A percentile compares a stretch with the other conserved stretches of the same genome.
Evolutionary conservation across 2,797 vertebrate species (phyloP).

Genomic region (Malacoraja senta): DNA sequence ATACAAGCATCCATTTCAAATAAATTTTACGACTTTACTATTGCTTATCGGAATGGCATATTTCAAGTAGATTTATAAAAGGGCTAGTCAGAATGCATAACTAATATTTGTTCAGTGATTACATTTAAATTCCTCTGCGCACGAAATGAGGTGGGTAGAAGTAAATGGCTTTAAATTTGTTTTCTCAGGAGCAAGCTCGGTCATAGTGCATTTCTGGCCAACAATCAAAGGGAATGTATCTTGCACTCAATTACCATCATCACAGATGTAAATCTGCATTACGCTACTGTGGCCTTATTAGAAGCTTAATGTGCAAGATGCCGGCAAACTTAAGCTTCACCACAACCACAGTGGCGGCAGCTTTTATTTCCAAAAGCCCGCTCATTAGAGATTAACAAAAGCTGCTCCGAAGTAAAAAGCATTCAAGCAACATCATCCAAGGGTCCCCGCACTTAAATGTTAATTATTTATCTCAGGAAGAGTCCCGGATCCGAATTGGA

Average conservation of each 20-base stretch:
- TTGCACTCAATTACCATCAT: background rate
- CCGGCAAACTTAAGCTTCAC: background rate
- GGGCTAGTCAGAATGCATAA: background rate
- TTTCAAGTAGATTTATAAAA: background rate
- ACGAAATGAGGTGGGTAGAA: background rate
- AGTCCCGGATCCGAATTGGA: too few species aligned
- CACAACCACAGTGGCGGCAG: background rate
- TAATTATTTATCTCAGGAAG: too few species aligned
- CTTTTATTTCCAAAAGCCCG: background rate
- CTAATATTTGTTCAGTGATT: background rate
- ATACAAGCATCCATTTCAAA: background rate
- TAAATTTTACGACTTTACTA: background rate
- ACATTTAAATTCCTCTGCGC: background rate
- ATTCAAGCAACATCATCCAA: too few species aligned
- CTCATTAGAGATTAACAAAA: background rate
- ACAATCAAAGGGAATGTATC: background rate
- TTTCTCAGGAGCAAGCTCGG: background rate
- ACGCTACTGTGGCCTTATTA: background rate
- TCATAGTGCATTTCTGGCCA: background rate
- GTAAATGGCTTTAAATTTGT: background rate
- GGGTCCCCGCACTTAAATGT: too few species aligned
- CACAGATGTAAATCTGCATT: background rate
- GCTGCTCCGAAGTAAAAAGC: background rate
- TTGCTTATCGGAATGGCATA: background rate
- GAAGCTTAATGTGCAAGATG: conserved; percentile 11